These are phyloP conservation scores for Vespertilio murinus DNA, from an alignment of 2,797 vertebrate species.

Conservation along the genomic window DNA sequence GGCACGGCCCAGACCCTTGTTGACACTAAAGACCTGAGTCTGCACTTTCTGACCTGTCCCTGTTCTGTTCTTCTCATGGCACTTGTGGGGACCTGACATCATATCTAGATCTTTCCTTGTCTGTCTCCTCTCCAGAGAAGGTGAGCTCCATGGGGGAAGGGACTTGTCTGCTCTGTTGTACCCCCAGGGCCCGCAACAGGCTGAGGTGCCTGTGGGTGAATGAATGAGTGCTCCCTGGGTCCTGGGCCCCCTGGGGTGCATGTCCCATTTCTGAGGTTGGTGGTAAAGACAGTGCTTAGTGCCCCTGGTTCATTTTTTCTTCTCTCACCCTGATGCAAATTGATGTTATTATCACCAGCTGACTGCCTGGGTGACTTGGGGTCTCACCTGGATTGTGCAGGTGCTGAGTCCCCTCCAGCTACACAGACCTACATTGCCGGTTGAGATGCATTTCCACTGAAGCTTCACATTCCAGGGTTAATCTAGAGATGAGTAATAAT, in stretches of 20 bases:
- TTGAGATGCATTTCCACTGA: too few species aligned
- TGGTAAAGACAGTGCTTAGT: not conserved
- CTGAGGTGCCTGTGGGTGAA: not conserved
- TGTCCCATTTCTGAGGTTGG: not conserved
- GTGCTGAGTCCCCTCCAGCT: too few species aligned
- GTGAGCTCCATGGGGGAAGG: not conserved
- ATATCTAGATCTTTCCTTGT: not conserved
- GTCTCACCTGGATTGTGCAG: too few species aligned
- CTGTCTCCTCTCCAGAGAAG: not conserved
- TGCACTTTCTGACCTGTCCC: not conserved
- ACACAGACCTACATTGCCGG: too few species aligned
- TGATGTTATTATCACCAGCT: too few species aligned
- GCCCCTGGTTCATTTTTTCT: not conserved
- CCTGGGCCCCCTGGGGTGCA: not conserved
- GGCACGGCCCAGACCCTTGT: not conserved
- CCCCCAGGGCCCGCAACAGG: not conserved
- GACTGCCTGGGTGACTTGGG: too few species aligned
- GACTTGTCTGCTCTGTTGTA: not conserved
- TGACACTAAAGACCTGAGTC: not conserved
- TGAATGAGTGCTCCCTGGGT: not conserved
- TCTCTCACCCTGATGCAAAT: too few species aligned
- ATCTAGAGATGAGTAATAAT: too few species aligned
- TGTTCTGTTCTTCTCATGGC: not conserved
- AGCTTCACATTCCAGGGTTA: too few species aligned
- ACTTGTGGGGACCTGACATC: not conserved